phyloP scores from a whole-genome alignment of 2,888 invertebrate genomes.

The Torymus tubicola region DNA sequence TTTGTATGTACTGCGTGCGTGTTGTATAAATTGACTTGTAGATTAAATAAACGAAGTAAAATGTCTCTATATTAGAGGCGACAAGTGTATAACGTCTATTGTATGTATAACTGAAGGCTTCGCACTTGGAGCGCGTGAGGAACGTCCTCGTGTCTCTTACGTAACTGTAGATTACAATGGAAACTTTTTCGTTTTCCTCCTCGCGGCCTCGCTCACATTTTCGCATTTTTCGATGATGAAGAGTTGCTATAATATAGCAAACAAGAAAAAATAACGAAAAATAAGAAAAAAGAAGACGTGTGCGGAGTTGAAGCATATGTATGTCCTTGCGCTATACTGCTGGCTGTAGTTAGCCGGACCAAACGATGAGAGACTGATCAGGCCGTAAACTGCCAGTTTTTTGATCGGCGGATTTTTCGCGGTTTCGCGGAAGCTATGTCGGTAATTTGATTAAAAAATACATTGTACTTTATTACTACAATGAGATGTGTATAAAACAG shows the following conservation, averaged over 20 bases:
- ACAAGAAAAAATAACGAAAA: too few species aligned
- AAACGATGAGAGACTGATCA: constrained; percentile 57
- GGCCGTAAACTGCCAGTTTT: constrained; percentile 58
- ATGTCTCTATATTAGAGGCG: constrained; percentile 71
- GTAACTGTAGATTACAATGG: constrained; percentile 14
- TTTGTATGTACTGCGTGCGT: constrained; percentile 51
- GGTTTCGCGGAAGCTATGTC: constrained; percentile 31
- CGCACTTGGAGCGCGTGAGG: constrained; percentile 17
- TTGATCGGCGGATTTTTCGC: constrained; percentile 35
- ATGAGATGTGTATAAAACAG: constrained; percentile 61
- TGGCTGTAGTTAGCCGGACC: constrained; percentile 51
- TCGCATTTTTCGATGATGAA: constrained; percentile 21
- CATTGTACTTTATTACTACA: constrained; percentile 56
- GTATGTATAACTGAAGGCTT: constrained; percentile 52
- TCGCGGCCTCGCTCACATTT: constrained; percentile 26
- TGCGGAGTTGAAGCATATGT: constrained; percentile 45
- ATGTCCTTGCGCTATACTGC: constrained; percentile 43
- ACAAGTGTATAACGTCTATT: constrained; percentile 56
- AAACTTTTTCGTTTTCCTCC: constrained; percentile 36
- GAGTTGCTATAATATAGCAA: too few species aligned
- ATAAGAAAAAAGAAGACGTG: neutral
- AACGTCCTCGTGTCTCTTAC: constrained; percentile 10
- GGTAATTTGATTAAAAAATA: constrained; percentile 33
- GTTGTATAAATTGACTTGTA: constrained; percentile 52
- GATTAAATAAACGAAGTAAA: constrained; percentile 53